phyloP scores from a whole-genome alignment of 2,888 invertebrate genomes.

The Acleris emargana region DNA sequence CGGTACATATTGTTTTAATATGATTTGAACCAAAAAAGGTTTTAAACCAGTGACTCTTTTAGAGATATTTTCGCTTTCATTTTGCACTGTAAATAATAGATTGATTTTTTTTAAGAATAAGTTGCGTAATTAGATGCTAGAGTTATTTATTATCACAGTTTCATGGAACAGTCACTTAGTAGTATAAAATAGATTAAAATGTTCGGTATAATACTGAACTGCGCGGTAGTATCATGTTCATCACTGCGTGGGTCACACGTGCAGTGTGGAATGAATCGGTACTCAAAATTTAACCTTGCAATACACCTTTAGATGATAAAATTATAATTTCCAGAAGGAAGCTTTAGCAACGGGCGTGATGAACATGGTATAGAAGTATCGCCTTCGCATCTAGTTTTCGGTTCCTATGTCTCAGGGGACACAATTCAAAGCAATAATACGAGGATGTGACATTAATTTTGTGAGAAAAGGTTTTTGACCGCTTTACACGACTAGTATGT shows the following conservation, averaged over 20 bases:
- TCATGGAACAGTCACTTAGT: constrained; percentile 50
- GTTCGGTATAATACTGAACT: constrained; percentile 37
- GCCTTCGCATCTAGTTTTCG: constrained; percentile 50
- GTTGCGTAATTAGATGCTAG: constrained; percentile 67
- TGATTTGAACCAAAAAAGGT: constrained; percentile 23
- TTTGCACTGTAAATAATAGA: constrained; percentile 71
- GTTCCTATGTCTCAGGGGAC: constrained; percentile 63
- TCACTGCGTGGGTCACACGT: constrained; percentile 39
- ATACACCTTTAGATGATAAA: constrained; percentile 42
- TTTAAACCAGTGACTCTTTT: constrained; percentile 64
- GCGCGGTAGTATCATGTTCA: constrained; percentile 40
- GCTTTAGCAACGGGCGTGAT: constrained; percentile 28
- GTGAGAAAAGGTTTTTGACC: constrained; percentile 59
- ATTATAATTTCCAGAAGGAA: constrained; percentile 36
- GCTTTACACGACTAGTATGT: constrained; percentile 48
- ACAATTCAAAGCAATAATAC: constrained; percentile 73
- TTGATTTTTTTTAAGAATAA: constrained; percentile 55
- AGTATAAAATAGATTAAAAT: constrained; percentile 40
- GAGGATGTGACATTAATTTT: constrained; percentile 71
- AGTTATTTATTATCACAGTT: constrained; percentile 66
- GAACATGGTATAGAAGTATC: constrained; percentile 38
- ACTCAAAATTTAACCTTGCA: constrained; percentile 54
- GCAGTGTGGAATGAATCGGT: constrained; percentile 35
- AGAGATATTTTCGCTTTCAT: constrained; percentile 53
- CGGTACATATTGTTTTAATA: constrained; percentile 29